These are phyloP conservation scores for Antennarius striatus DNA, from an alignment of 2,113 vertebrate genomes.

Conservation along the genomic window DNA sequence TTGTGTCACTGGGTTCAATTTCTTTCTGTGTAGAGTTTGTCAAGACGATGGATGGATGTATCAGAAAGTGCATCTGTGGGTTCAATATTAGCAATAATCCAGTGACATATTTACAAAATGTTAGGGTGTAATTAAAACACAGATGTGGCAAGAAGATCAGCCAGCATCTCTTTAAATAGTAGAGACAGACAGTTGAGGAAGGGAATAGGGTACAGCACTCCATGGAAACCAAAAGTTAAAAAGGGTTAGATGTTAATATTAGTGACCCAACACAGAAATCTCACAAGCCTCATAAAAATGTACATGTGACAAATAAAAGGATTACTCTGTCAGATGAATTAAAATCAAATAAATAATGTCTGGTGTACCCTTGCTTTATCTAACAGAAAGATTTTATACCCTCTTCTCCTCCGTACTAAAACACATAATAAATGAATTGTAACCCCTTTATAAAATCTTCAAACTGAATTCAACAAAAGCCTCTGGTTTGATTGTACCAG, in stretches of 20 bases:
- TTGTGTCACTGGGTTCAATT: neutral
- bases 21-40: too few species aligned
- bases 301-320: conserved; percentile 17
- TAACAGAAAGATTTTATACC: neutral
- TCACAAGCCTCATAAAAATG: conserved; percentile 13
- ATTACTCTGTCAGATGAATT: conserved; percentile 21
- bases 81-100: conserved; percentile 52
- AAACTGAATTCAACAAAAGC: conserved; percentile 56
- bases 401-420: conserved; percentile 26
- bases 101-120: conserved; percentile 52
- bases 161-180: conserved; percentile 29
- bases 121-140: conserved; percentile 63
- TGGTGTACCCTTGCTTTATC: neutral
- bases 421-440: conserved; percentile 55
- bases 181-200: conserved; percentile 22
- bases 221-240: neutral
- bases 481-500: conserved; percentile 39
- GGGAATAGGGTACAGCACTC: neutral
- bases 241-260: neutral
- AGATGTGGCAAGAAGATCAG: conserved; percentile 60
- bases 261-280: neutral
- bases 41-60: neutral
- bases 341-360: conserved; percentile 28
- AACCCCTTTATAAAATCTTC: conserved; percentile 57
- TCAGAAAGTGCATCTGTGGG: conserved; percentile 10